Base-by-base conservation (phyloP, 2,888 invertebrate species). In the Pristionchus maxplancki region DNA sequence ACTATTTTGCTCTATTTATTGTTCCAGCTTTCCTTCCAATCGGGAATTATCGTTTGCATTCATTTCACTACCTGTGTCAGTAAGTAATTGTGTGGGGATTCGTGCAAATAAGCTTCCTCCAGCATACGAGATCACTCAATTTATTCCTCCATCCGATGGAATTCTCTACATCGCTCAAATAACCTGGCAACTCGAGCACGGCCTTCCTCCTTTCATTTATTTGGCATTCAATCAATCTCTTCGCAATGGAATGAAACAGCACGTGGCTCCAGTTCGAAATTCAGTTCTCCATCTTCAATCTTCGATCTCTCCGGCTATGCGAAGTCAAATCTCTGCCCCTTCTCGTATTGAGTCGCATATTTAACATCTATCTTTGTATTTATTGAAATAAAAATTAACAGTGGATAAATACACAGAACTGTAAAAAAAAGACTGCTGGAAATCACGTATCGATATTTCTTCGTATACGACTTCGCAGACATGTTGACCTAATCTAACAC, bases 51-150 rank as follows among this genome's bases (percentile, higher is more conserved):
- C 1, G 58, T 58, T 6, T 58, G 58, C 24, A 58, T 58, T 64
- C 64, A 64, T 15, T 31, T 64, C 64, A 31, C 28, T 31, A 64
- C 31, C 31, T 64, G 64, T 31, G 13, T 64, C 13, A 31, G 64
- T 64, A 2, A 64, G 64, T 28, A 8, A 8, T 31, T 15, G 28
- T 1, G 28, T 64, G 28, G 17, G 31, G 31, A 28, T 31, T 11
- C 8, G 6, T 28, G 17, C 17, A 11, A 31, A 64, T 13, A 8
- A 1, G 8, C 11, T 2, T 64, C 31, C 8, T 71, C 6, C 40
- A 71, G 71, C 71, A 37, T 71, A 71, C 37, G 71, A 37, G 37
- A 37, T 37, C 37, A 71, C 71, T 40, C 71, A 71, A 37, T 71
- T 71, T 37, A 40, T 71, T 34, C 71, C 71, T 34, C 71, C 71